These are phyloP conservation scores for Microctenopoma steveboyesi DNA, from an alignment of 2,797 vertebrate species.

Conservation along the genomic window DNA sequence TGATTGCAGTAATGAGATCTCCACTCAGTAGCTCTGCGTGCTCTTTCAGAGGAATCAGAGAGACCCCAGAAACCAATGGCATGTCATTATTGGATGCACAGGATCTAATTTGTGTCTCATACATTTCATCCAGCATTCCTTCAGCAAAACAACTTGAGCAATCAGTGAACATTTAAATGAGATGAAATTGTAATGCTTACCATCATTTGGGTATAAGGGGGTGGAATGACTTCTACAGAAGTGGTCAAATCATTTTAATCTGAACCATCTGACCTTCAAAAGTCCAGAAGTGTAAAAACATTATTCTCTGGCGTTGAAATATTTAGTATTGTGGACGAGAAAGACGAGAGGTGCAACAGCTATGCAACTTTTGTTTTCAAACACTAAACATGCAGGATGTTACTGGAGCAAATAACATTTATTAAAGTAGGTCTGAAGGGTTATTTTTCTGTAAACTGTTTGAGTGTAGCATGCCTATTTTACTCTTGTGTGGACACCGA, in stretches of 20 bases:
- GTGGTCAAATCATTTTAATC: conserved; percentile 20
- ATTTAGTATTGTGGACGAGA: conserved; percentile 26
- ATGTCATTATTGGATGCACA: conserved; percentile 32
- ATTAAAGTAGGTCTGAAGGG: too few species aligned
- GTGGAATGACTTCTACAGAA: conserved; percentile 11
- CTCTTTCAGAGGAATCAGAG: conserved; percentile 38
- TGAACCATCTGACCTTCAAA: conserved; percentile 28
- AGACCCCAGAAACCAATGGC: conserved; percentile 25
- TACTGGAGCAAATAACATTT: neutral
- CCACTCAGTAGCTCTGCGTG: conserved; percentile 14
- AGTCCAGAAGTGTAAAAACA: neutral
- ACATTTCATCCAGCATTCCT: conserved; percentile 12
- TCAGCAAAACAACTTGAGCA: conserved; percentile 44
- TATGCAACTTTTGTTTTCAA: neutral
- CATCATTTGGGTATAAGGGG: conserved; percentile 12
- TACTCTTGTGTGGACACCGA: too few species aligned
- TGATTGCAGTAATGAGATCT: conserved; percentile 51
- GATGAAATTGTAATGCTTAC: conserved; percentile 1
- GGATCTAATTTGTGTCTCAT: conserved; percentile 30
- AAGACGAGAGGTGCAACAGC: neutral
- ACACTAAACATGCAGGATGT: neutral
- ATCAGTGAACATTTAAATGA: conserved; percentile 49
- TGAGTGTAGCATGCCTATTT: too few species aligned
- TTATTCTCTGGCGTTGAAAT: neutral
- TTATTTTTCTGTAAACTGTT: too few species aligned